Evolutionary conservation across 2,797 vertebrate species (phyloP), one percentile per base, ranked within the genome.

Genomic region (Aselliscus stoliczkanus): DNA sequence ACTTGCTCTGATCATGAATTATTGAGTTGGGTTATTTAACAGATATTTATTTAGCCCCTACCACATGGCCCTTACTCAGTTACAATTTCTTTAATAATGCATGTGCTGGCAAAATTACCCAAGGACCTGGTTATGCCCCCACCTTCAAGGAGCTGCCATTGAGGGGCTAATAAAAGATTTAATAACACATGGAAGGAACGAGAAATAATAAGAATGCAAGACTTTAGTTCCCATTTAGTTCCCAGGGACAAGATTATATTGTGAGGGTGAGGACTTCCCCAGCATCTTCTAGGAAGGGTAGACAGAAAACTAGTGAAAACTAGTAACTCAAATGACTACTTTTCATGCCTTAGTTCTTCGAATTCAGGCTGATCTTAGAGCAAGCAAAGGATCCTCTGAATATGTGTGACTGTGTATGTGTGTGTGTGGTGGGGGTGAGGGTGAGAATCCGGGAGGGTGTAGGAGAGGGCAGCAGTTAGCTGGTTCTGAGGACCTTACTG

Each of bases 121-220:
- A 0, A 88, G 76, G 77, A 42, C 37, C 34, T 64, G 77, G 58
- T 39, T 34, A n/a, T 44, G 34, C 27, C 44, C 14, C 11, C 47
- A 15, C 70, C 73, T 79, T 90, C 77, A 21, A 75, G 52, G 52
- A 88, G 27, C 34, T 76, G 56, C 60, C 14, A 12, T 3, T 67
- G 76, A 92, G 12, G 50, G 47, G 47, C 62, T 90, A 52, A 80
- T 82, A 52, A 94, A 88, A 88, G n/a, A 64, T 65, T 87, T 76
- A 90, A 85, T 34, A 58, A 88, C 72, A 69, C 23, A 44, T 69
- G 25, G 37, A 65, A 79, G 47, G 69, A 77, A 54, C 67, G 77
- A 85, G 20, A 67, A 82, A 70, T 34, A 39, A 67, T 4, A 39
- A 83, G 39, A 83, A 86, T 1, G 31, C 1, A 18, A 44, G 39